A percentile compares a stretch with the other conserved stretches of the same genome.
Conservation (phyloP, 2,113 vertebrate genomes). For the Pagrus major region DNA sequence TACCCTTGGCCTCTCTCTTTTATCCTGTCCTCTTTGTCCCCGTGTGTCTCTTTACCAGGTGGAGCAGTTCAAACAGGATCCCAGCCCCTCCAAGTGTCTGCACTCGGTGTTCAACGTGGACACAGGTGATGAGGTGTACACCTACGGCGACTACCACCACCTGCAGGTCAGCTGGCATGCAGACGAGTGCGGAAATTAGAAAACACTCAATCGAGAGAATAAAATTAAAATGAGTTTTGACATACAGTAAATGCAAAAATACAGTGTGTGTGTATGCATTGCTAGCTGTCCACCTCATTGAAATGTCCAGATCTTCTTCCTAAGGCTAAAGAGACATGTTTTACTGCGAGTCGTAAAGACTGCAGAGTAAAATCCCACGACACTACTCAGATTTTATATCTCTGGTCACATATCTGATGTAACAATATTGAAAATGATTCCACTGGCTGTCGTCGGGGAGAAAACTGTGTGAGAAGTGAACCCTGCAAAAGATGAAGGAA, state of each 20-base stretch:
- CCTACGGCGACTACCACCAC: conserved; percentile 89
- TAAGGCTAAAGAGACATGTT: background rate
- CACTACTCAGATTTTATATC: background rate
- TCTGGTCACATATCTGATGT: background rate
- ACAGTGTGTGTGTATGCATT: background rate
- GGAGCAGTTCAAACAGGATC: conserved; percentile 96
- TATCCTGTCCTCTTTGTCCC: background rate
- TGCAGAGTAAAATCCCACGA: no score
- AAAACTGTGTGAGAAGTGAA: background rate
- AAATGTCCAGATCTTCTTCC: background rate
- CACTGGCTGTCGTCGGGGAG: background rate
- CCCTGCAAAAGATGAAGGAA: conserved; percentile 6
- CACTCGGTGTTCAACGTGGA: conserved; percentile 92
- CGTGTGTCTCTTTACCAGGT: conserved; percentile 83
- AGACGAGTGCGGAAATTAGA: background rate
- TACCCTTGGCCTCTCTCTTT: background rate
- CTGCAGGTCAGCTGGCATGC: conserved; percentile 89
- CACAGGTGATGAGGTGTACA: conserved; percentile 92
- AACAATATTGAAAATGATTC: background rate
- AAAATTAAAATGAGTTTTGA: background rate
- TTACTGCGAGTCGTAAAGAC: background rate
- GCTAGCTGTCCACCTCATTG: background rate
- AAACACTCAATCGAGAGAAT: background rate
- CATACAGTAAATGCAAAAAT: background rate
- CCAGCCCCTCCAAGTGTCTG: conserved; percentile 92